Percentiles rank a stretch among this genome's conserved stretches.
Conservation (phyloP, 2,113 vertebrate genomes). For the Regulus satrapa region DNA sequence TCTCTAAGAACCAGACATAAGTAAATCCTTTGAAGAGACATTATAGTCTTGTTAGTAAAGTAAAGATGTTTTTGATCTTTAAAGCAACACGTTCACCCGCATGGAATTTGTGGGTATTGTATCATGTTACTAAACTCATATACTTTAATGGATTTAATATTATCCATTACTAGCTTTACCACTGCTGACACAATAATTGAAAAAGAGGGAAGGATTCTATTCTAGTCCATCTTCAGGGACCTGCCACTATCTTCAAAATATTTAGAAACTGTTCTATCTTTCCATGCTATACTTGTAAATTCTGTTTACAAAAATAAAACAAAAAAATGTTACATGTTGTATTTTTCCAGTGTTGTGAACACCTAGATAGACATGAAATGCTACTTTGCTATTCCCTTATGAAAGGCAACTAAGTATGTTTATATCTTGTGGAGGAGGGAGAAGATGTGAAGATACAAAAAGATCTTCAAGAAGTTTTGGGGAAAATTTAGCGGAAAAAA, state of each 20-base stretch:
- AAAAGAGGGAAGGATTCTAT: neutral
- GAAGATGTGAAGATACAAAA: neutral
- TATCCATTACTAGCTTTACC: neutral
- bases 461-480: neutral
- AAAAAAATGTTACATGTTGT: neutral
- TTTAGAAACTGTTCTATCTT: neutral
- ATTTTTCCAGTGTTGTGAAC: neutral
- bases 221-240: neutral
- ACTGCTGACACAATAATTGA: neutral
- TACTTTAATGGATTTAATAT: neutral
- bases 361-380: neutral
- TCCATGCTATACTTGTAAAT: neutral
- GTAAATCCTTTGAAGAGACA: conserved; percentile 15
- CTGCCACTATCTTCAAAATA: neutral
- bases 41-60: conserved; percentile 3
- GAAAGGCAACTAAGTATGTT: neutral
- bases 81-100: neutral
- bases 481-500: neutral
- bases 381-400: neutral
- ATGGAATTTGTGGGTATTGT: neutral
- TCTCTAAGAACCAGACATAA: neutral
- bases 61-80: conserved; percentile 16
- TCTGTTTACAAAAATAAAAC: neutral
- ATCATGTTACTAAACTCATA: conserved; percentile 30
- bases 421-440: neutral